Conservation (phyloP, 2,797 vertebrate genomes). For the Paedocypris micromegethes region DNA sequence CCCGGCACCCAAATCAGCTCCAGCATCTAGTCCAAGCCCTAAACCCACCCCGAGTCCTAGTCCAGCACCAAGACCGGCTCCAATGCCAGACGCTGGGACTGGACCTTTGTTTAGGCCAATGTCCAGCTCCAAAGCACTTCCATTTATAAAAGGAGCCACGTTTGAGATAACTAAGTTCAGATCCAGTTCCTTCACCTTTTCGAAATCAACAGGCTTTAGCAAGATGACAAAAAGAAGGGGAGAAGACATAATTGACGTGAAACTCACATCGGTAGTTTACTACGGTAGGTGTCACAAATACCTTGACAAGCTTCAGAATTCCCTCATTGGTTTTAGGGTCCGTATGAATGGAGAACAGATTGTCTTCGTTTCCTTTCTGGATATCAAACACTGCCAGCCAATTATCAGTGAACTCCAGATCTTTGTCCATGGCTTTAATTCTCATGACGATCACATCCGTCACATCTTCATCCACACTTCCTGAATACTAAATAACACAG, state of each 20-base stretch:
- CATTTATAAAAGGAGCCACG: conserved; percentile 78
- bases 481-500: conserved; percentile 65
- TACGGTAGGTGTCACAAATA: conserved; percentile 46
- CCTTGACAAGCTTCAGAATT: conserved; percentile 85
- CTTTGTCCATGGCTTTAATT: conserved; percentile 79
- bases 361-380: conserved; percentile 75
- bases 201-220: conserved; percentile 79
- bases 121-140: conserved; percentile 42
- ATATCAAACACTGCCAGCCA: conserved; percentile 81
- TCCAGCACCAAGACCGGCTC: too few species aligned
- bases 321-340: conserved; percentile 84
- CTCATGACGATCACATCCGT: conserved; percentile 75
- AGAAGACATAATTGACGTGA: too few species aligned
- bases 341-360: conserved; percentile 79
- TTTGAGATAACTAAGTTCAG: conserved; percentile 79
- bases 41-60: too few species aligned
- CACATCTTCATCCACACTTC: conserved; percentile 78
- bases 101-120: background rate
- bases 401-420: conserved; percentile 78
- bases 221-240: too few species aligned
- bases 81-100: too few species aligned
- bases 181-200: conserved; percentile 72
- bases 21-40: background rate
- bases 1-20: background rate
- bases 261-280: background rate